These are phyloP conservation scores for Pogonocichla stellata DNA, from an alignment of 2,113 vertebrate genomes.

Conservation along the genomic window DNA sequence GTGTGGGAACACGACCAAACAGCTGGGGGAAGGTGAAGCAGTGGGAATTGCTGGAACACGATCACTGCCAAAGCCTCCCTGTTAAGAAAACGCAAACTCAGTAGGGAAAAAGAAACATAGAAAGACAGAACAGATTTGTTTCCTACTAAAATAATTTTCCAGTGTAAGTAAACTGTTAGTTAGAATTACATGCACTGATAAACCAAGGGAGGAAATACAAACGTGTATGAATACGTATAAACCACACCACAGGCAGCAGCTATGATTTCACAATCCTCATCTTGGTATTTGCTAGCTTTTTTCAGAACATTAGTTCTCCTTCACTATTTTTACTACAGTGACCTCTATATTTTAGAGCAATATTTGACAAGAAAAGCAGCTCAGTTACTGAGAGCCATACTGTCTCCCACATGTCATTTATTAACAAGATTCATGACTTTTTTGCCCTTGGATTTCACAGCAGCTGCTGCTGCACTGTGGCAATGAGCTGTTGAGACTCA, in stretches of 20 bases:
- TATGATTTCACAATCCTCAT: background rate
- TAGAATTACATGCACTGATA: background rate
- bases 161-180: background rate
- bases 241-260: background rate
- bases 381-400: background rate
- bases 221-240: background rate
- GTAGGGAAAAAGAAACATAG: background rate
- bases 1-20: background rate
- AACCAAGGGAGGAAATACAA: background rate
- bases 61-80: background rate
- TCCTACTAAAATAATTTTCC: background rate
- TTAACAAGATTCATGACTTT: background rate
- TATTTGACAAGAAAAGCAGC: background rate
- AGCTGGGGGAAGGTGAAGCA: slow-evolving; percentile 3
- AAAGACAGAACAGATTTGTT: background rate
- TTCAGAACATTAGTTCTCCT: background rate
- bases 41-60: background rate
- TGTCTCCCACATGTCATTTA: background rate
- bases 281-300: background rate
- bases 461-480: background rate
- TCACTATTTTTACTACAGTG: background rate
- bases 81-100: background rate
- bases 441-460: background rate
- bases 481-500: background rate
- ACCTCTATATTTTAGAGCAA: background rate